Evolutionary conservation across 2,888 invertebrate genomes (phyloP), one percentile per base, ranked within the genome.

Genomic region (Atrina japonica): DNA sequence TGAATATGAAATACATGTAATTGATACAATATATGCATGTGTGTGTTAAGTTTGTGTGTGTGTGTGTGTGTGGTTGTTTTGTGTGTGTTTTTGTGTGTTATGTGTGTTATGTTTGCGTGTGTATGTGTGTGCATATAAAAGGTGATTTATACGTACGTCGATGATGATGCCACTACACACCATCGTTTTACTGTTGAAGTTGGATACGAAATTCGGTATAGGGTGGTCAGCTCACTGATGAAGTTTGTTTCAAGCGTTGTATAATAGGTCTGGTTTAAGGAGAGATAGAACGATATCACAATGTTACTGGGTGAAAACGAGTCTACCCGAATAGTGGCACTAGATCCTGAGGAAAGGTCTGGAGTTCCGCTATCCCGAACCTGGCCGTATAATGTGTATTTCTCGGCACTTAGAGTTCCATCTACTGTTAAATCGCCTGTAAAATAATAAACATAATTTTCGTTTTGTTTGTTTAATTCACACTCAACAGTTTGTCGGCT

Each of bases 291-390:
- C 7, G 74, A 77, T 0, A 83, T 72, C 5, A 79, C 72, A 41
- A 75, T 68, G 0, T 47, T 35, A 27, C 76, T 70, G 6, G 86
- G 83, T 5, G 79, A 65, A 58, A 83, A 87, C 7, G 86, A 82
- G 68, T 87, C 87, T 9, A 86, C 77, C 53, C 84, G 66, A 3
- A 87, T 53, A 14, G 79, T 80, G 1, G 83, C 81, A n/a, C 80
- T 73, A 3, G 79, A 78, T 30, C 64, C 56, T 1, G 85, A 73
- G 0, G 71, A 71, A 9, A 41, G 61, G 1, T 71, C n/a, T 1
- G 84, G 81, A 11, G 41, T 70, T 7, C 86, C 87, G 6, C 72
- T 66, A 64, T 87, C 87, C 7, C 63, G 68, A 3, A 84, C 83
- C 35, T 71, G 72, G 2, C 78, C 77, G 43, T 78, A 77, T 23